Percentiles rank a stretch among this genome's conserved stretches.
These are phyloP conservation scores for human (Homo sapiens) DNA, from an alignment of 2,113 vertebrate species.

Conservation along the genomic window GRCh38 chr7:46946501-46947000, in stretches of 20 bases:
- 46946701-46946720: neutral
- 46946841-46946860: neutral
- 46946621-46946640: neutral
- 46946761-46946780: neutral
- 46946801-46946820: neutral
- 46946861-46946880: neutral
- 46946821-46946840: neutral
- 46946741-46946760: neutral
- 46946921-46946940: neutral
- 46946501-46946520: rapidly evolving
- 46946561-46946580: neutral
- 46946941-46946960: neutral
- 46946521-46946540: neutral
- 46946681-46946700: rapidly evolving
- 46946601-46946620: neutral
- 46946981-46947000: rapidly evolving
- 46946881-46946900: too few relatives aligned
- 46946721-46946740: neutral
- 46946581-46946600: neutral
- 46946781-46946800: neutral
- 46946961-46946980: neutral
- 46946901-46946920: neutral
- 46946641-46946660: neutral
- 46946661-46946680: too few relatives aligned
- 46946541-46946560: neutral